Conservation (phyloP, 1,140 invertebrate genomes). For the Orchestia grillus region DNA sequence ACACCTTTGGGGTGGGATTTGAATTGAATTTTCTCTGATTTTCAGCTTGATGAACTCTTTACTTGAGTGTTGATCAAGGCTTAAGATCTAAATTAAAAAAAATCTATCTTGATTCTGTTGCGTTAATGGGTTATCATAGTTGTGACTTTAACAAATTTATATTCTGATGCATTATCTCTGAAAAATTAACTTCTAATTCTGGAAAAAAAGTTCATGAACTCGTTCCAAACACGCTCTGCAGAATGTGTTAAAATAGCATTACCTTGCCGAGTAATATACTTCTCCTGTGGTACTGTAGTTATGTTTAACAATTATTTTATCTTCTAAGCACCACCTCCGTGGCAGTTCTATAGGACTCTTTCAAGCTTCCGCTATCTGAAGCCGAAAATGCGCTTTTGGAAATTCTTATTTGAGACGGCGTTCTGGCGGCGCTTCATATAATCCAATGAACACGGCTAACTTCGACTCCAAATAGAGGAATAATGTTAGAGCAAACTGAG, state of each 20-base stretch:
- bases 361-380: background rate
- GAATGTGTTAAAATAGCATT: background rate
- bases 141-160: no score
- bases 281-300: background rate
- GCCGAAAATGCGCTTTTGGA: background rate
- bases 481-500: constrained; percentile 28
- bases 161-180: background rate
- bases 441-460: constrained; percentile 43
- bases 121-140: no score
- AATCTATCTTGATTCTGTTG: no score
- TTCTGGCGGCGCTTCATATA: background rate
- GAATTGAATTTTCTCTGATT: background rate
- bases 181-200: background rate
- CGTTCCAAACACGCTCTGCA: background rate
- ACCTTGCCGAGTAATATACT: background rate
- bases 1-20: background rate
- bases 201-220: background rate
- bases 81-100: no score
- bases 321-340: background rate
- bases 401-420: constrained; percentile 27
- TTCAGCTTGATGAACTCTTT: no score
- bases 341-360: background rate
- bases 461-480: constrained; percentile 18
- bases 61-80: no score
- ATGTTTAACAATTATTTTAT: background rate